Percentiles rank a stretch among this genome's conserved stretches.
These are phyloP conservation scores for Brachionus rubens DNA, from an alignment of 1,140 invertebrate species.

Conservation along the genomic window DNA sequence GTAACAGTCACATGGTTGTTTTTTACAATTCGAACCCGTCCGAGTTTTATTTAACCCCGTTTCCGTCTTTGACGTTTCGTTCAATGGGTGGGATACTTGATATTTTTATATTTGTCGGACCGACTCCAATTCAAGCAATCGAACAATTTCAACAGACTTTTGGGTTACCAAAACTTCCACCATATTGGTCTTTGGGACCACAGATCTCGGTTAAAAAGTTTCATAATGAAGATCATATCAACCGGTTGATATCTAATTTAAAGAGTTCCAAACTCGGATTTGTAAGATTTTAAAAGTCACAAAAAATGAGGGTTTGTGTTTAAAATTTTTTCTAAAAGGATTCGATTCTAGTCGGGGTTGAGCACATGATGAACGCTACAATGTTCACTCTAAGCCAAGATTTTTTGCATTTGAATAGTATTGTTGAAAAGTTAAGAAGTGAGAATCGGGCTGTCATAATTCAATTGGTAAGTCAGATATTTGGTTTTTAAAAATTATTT, in stretches of 20 bases:
- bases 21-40: constrained; percentile 56
- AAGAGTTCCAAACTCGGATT: not conserved
- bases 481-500: not conserved
- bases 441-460: constrained; percentile 18
- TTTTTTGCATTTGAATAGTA: not conserved
- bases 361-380: constrained; percentile 31
- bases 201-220: constrained; percentile 61
- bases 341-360: constrained; percentile 27
- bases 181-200: constrained; percentile 63
- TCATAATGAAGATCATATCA: constrained; percentile 50
- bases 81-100: constrained; percentile 59
- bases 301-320: not conserved
- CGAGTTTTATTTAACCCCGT: constrained; percentile 41
- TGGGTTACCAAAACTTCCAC: constrained; percentile 61
- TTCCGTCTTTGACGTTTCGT: constrained; percentile 55
- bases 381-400: constrained; percentile 37
- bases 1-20: constrained; percentile 57
- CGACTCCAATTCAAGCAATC: constrained; percentile 58
- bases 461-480: constrained; percentile 23
- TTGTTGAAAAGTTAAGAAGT: not conserved
- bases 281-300: constrained; percentile 21
- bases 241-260: not conserved
- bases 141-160: constrained; percentile 50
- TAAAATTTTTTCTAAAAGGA: not conserved
- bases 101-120: constrained; percentile 62